phyloP scores from a whole-genome alignment of 1,140 invertebrate species.

The Linepithema humile region DNA sequence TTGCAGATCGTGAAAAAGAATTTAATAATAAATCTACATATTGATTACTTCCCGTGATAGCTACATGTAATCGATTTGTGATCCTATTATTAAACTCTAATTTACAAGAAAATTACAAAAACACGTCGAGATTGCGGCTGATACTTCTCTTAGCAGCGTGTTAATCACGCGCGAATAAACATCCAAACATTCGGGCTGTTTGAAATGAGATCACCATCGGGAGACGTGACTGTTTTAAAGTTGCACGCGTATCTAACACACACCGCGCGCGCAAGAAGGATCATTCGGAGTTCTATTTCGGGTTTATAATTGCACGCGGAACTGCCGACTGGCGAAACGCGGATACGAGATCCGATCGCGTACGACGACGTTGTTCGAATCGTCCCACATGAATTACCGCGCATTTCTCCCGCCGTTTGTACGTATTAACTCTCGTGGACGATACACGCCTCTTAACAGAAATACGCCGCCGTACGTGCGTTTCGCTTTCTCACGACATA shows the following conservation, averaged over 20 bases:
- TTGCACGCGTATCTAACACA: too few species aligned
- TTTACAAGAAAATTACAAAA: not conserved
- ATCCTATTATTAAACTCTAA: not conserved
- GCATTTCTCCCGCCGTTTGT: slow-evolving; percentile 20
- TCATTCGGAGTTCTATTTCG: slow-evolving; percentile 2
- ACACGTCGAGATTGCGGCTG: not conserved
- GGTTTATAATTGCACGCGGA: slow-evolving; percentile 21
- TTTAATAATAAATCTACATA: not conserved
- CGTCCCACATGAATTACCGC: slow-evolving; percentile 41
- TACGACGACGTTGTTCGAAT: slow-evolving; percentile 2
- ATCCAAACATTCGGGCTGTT: too few species aligned
- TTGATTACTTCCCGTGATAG: not conserved
- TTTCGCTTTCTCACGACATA: slow-evolving; percentile 45
- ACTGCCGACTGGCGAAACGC: slow-evolving; percentile 25
- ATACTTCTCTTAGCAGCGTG: too few species aligned
- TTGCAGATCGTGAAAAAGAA: too few species aligned
- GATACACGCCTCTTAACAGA: not conserved
- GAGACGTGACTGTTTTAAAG: too few species aligned
- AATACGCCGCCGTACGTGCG: not conserved
- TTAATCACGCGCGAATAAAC: too few species aligned
- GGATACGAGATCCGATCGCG: slow-evolving; percentile 44
- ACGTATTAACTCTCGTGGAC: not conserved
- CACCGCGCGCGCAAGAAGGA: not conserved
- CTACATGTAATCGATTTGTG: not conserved
- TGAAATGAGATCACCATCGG: too few species aligned